These are phyloP conservation scores for Neopelma chrysocephalum DNA, from an alignment of 2,797 vertebrate genomes.

Conservation along the genomic window DNA sequence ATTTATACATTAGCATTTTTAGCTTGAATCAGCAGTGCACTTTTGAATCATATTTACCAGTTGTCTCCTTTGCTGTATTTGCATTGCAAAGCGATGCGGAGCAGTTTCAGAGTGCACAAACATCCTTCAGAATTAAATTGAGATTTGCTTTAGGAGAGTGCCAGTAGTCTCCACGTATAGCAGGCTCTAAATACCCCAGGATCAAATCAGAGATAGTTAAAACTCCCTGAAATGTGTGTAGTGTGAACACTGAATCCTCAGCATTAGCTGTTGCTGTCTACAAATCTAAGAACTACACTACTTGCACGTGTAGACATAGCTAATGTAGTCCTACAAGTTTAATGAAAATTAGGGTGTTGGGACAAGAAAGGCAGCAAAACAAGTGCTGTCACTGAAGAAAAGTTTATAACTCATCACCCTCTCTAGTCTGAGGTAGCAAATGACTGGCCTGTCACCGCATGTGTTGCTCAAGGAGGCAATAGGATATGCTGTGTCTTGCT, in stretches of 20 bases:
- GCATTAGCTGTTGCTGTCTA: not conserved
- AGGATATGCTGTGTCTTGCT: not conserved
- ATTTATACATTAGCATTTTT: not conserved
- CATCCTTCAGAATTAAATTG: not conserved
- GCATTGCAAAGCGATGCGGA: not conserved
- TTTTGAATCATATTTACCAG: not conserved
- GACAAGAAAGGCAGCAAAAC: not conserved
- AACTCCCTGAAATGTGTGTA: not conserved
- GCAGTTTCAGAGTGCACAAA: not conserved
- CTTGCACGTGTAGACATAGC: not conserved
- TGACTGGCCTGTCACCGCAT: constrained; percentile 8
- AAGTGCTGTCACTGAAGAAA: not conserved
- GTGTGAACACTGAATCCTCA: not conserved
- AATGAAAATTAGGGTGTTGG: not conserved
- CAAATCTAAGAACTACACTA: not conserved
- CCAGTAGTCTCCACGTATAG: not conserved
- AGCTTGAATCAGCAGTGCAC: not conserved
- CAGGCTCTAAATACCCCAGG: not conserved
- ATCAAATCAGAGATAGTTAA: not conserved
- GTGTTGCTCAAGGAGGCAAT: not conserved
- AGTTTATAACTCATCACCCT: constrained; percentile 25
- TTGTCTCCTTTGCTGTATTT: not conserved
- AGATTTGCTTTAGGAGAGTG: not conserved
- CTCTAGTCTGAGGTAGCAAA: constrained; percentile 22
- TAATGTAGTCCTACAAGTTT: not conserved